phyloP scores from a whole-genome alignment of 1,140 invertebrate genomes.

The Eupristina koningsbergeri region DNA sequence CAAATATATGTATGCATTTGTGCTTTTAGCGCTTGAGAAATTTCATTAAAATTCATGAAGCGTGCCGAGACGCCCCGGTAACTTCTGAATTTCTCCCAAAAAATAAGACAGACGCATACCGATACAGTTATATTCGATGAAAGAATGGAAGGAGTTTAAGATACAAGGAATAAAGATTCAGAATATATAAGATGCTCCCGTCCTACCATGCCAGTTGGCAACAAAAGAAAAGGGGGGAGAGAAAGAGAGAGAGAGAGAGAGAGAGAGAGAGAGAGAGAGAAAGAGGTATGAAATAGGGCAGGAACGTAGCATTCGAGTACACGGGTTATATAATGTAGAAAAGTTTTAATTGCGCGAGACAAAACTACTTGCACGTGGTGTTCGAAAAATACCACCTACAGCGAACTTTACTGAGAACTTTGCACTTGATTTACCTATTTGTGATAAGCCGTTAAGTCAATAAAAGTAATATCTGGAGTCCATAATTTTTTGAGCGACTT shows the following conservation, averaged over 20 bases:
- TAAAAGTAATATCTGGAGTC: background rate
- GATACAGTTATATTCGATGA: slow-evolving; percentile 10
- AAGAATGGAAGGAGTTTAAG: background rate
- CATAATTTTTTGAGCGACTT: background rate
- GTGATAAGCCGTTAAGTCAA: background rate
- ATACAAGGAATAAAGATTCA: background rate
- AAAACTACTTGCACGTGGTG: slow-evolving; percentile 62
- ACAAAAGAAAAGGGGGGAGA: slow-evolving; percentile 18
- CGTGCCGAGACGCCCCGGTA: slow-evolving; percentile 63
- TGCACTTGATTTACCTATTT: slow-evolving; percentile 55
- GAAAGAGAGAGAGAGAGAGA: no score
- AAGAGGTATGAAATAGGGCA: no score
- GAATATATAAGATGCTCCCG: slow-evolving; percentile 18
- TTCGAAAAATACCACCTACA: background rate
- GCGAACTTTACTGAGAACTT: slow-evolving; percentile 60
- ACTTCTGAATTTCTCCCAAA: slow-evolving; percentile 64
- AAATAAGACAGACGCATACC: slow-evolving; percentile 48
- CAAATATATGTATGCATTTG: background rate
- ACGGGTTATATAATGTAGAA: slow-evolving; percentile 70
- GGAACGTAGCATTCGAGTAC: slow-evolving; percentile 2
- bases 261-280: no score
- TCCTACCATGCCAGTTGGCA: background rate
- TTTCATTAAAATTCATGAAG: slow-evolving; percentile 72
- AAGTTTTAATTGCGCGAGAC: slow-evolving; percentile 71
- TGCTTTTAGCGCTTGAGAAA: slow-evolving; percentile 62